Conservation (phyloP, 2,888 invertebrate species). For the Pristionchus maxplancki region DNA sequence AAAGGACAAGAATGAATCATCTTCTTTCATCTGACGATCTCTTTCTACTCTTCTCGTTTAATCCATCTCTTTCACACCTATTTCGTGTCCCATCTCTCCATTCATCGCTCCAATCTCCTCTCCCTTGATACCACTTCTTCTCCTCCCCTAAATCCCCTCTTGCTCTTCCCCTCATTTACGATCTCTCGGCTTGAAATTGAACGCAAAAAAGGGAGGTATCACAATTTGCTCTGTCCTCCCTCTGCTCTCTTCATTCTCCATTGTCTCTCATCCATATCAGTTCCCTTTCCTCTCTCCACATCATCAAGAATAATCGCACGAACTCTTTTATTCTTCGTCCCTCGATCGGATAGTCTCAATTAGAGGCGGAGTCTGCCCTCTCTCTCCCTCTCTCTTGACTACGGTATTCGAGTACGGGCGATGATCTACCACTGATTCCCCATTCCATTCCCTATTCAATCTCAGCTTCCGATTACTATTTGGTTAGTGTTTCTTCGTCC, state of each 20-base stretch:
- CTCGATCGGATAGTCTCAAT: not conserved
- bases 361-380: slow-evolving; percentile 3
- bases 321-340: not conserved
- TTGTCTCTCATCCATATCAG: not conserved
- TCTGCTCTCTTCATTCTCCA: not conserved
- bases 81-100: not conserved
- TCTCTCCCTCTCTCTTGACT: not conserved
- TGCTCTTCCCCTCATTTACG: slow-evolving; percentile 43
- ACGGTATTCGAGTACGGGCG: not conserved
- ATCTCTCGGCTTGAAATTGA: slow-evolving; percentile 9
- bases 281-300: not conserved
- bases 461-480: not conserved
- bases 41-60: not conserved
- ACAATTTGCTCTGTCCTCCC: slow-evolving; percentile 11
- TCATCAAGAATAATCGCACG: slow-evolving; percentile 14
- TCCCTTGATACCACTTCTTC: not conserved
- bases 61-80: slow-evolving; percentile 15
- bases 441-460: not conserved
- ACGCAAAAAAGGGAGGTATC: slow-evolving; percentile 29
- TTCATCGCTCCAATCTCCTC: not conserved
- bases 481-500: not conserved
- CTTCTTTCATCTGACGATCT: not conserved
- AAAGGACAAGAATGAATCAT: not conserved
- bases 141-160: not conserved
- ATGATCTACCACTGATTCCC: not conserved